Conservation (phyloP, 2,888 invertebrate species). For the Calameuta pallipes region DNA sequence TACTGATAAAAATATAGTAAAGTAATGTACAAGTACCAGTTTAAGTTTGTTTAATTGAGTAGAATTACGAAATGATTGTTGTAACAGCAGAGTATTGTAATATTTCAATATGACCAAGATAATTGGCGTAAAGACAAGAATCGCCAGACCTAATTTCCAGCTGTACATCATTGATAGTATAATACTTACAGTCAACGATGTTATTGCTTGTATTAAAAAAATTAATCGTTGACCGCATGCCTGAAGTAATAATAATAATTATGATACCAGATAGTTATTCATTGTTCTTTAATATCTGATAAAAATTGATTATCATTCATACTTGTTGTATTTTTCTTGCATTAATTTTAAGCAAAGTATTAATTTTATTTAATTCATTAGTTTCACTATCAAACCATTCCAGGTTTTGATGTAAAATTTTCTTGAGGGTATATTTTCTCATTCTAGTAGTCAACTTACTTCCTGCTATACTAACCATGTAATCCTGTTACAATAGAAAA, state of each 20-base stretch:
- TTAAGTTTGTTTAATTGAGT: slow-evolving; percentile 52
- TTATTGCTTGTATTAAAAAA: slow-evolving; percentile 52
- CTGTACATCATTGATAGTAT: slow-evolving; percentile 46
- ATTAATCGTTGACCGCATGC: slow-evolving; percentile 58
- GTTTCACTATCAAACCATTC: slow-evolving; percentile 54
- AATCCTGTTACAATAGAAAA: slow-evolving; percentile 38
- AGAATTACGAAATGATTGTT: slow-evolving; percentile 50
- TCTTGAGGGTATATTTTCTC: slow-evolving; percentile 50
- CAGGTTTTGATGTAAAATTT: slow-evolving; percentile 59
- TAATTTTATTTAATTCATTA: slow-evolving; percentile 57
- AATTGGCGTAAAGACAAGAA: slow-evolving; percentile 55
- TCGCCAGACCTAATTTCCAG: slow-evolving; percentile 56
- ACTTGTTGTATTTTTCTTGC: slow-evolving; percentile 46
- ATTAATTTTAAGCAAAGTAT: slow-evolving; percentile 55
- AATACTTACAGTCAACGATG: slow-evolving; percentile 53
- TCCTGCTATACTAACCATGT: slow-evolving; percentile 66
- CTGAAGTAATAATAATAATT: not conserved
- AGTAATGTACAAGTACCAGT: slow-evolving; percentile 31
- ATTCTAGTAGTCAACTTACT: slow-evolving; percentile 66
- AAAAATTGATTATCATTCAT: too few species aligned
- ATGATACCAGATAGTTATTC: too few species aligned
- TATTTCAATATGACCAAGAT: slow-evolving; percentile 53
- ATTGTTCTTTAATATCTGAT: too few species aligned
- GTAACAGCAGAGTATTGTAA: slow-evolving; percentile 53
- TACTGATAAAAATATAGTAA: too few species aligned